Evolutionary conservation across 2,797 vertebrate genomes (phyloP).

Genomic region (Hemibagrus guttatus): DNA sequence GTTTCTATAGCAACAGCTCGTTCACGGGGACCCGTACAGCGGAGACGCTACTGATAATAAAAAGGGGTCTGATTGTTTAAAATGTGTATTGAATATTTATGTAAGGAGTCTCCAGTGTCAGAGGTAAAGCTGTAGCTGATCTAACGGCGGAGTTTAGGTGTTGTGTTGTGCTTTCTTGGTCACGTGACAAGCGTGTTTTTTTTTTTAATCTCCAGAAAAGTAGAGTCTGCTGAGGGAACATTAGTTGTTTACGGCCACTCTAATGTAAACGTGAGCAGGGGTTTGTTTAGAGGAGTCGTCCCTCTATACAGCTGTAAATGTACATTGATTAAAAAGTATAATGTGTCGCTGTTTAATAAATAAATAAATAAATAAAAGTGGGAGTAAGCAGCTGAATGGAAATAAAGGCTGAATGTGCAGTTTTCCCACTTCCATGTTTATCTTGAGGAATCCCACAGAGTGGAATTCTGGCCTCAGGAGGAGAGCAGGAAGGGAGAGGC

Average conservation of each 20-base stretch:
- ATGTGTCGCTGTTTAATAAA: neutral
- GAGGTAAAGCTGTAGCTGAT: neutral
- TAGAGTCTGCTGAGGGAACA: no score
- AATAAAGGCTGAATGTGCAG: conserved; percentile 14
- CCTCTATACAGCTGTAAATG: neutral
- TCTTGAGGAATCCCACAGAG: neutral
- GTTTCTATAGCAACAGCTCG: neutral
- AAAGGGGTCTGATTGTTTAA: neutral
- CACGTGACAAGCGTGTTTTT: neutral
- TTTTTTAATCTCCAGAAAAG: neutral
- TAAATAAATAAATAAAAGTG: no score
- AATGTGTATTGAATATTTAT: neutral
- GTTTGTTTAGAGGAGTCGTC: neutral
- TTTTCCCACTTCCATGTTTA: neutral
- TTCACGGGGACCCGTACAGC: neutral
- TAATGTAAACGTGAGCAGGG: neutral
- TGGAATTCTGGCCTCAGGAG: conserved; percentile 18
- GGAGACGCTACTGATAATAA: neutral
- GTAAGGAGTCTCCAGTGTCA: neutral
- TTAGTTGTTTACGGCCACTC: neutral
- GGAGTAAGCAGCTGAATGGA: neutral
- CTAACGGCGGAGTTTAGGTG: neutral
- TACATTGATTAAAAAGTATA: neutral
- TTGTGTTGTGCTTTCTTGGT: neutral
- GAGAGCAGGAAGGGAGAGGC: conserved; percentile 20